phyloP scores from a whole-genome alignment of 2,888 invertebrate genomes.

The Mesochorus sp. region DNA sequence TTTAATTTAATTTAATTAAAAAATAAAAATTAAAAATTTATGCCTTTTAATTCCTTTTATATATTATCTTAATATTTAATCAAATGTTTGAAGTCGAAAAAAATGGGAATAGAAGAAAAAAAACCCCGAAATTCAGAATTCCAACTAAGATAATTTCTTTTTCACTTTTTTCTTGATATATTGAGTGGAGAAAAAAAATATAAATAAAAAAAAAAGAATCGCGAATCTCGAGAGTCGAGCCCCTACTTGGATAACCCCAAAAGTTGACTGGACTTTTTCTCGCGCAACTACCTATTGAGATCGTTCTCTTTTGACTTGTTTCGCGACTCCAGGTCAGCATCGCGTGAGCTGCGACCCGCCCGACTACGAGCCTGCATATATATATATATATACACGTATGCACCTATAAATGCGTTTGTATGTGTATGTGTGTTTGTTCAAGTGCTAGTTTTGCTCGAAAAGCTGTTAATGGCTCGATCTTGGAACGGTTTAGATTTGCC shows the following conservation, averaged over 20 bases:
- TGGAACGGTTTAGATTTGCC: slow-evolving; percentile 45
- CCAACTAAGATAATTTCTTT: not conserved
- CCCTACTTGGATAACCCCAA: slow-evolving; percentile 29
- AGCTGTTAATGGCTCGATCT: slow-evolving; percentile 55
- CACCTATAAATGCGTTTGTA: slow-evolving; percentile 22
- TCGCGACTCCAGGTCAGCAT: slow-evolving; percentile 53
- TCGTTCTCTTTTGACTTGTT: slow-evolving; percentile 49
- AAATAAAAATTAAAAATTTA: too few species aligned
- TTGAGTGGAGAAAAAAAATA: not conserved
- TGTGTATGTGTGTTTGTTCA: slow-evolving; percentile 20
- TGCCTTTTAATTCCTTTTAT: too few species aligned
- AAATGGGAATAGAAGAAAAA: too few species aligned
- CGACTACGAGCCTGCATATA: slow-evolving; percentile 40
- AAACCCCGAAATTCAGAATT: too few species aligned
- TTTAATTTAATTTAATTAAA: too few species aligned
- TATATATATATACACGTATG: not conserved
- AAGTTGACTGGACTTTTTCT: slow-evolving; percentile 41
- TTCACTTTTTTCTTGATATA: not conserved
- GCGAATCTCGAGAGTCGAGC: not conserved
- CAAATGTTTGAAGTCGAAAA: too few species aligned
- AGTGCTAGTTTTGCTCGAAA: slow-evolving; percentile 32
- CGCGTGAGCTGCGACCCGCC: slow-evolving; percentile 31
- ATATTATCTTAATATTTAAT: too few species aligned
- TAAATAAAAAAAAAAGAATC: slow-evolving; percentile 1
- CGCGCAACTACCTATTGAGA: slow-evolving; percentile 33